A percentile compares a stretch with the other conserved stretches of the same genome.
These are phyloP conservation scores for Deroptyus accipitrinus DNA, from an alignment of 2,113 vertebrate species.

Conservation along the genomic window DNA sequence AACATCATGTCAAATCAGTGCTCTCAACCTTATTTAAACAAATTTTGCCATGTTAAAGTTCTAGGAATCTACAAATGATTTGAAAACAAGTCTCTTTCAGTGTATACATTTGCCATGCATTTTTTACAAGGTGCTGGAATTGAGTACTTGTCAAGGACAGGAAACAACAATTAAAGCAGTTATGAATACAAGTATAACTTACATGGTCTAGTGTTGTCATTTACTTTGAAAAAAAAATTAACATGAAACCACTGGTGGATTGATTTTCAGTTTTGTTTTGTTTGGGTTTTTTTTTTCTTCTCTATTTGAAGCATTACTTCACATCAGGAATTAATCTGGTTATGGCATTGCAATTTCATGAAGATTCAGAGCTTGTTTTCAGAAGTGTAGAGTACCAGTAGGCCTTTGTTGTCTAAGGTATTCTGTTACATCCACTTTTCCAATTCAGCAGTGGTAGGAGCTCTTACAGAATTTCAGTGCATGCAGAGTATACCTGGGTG, in stretches of 20 bases:
- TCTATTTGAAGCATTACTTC: background rate
- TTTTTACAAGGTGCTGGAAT: background rate
- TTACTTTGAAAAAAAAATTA: background rate
- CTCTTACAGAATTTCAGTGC: accelerated
- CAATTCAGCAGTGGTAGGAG: background rate
- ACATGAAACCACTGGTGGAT: background rate
- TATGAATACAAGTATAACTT: background rate
- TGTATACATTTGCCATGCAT: background rate
- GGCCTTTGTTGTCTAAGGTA: background rate
- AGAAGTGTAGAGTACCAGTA: background rate
- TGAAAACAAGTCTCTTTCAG: background rate
- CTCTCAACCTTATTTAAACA: background rate
- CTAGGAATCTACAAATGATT: background rate
- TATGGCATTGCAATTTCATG: background rate
- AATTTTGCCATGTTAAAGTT: background rate
- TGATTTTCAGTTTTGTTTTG: background rate
- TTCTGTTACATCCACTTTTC: background rate
- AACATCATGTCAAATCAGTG: background rate
- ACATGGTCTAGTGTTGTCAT: background rate
- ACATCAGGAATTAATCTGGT: background rate
- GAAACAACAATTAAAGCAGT: background rate
- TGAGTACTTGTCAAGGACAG: background rate
- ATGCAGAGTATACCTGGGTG: background rate
- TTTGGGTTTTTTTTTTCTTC: background rate
- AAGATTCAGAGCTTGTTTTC: background rate